A percentile compares a stretch with the other conserved stretches of the same genome.
Conservation (phyloP, 2,113 vertebrate species). For the Ageneiosus marmoratus region DNA sequence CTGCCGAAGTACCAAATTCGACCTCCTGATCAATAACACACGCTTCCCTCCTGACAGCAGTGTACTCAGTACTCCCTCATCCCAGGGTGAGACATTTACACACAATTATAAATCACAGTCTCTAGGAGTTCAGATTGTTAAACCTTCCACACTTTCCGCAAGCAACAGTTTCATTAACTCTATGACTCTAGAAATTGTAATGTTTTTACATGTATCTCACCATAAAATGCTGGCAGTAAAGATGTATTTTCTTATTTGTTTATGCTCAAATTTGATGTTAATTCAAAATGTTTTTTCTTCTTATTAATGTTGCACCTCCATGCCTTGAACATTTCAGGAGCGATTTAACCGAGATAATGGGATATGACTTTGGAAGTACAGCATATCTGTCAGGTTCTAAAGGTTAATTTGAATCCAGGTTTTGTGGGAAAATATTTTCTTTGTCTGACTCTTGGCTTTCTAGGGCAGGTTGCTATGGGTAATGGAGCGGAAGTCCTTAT, state of each 20-base stretch:
- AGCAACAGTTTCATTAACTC: too few relatives aligned
- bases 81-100: conserved; percentile 74
- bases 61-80: conserved; percentile 81
- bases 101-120: background rate
- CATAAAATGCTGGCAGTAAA: too few relatives aligned
- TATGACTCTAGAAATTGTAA: too few relatives aligned
- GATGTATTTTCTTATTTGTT: too few relatives aligned
- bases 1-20: conserved; percentile 97
- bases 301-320: too few relatives aligned
- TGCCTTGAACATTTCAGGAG: too few relatives aligned
- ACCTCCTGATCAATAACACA: conserved; percentile 95
- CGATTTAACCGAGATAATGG: too few relatives aligned
- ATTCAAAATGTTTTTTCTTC: too few relatives aligned
- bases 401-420: background rate
- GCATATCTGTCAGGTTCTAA: too few relatives aligned
- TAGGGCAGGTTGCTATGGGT: conserved; percentile 81
- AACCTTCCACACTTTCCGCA: background rate
- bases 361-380: too few relatives aligned
- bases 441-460: conserved; percentile 58
- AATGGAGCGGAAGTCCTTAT: conserved; percentile 81
- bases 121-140: background rate
- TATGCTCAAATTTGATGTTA: too few relatives aligned
- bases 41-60: conserved; percentile 88
- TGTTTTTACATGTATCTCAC: too few relatives aligned
- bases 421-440: conserved; percentile 18